Base-by-base conservation (phyloP, 2,113 vertebrate species). In the Seriola dumerili region DNA sequence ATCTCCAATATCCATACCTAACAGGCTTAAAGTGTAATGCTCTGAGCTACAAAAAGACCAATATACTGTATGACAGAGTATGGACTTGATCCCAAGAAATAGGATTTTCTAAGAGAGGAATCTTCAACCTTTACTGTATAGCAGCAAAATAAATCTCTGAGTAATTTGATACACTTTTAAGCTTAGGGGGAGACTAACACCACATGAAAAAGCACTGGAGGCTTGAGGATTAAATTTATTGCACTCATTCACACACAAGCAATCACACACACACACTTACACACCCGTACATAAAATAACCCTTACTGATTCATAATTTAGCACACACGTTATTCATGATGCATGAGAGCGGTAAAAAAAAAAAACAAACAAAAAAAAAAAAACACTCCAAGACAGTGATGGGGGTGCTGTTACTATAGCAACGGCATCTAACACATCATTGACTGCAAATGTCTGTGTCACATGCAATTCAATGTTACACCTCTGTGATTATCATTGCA, bases 11-110 rank as follows among this genome's bases (percentile, higher is more conserved):
- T 88, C 87, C 88, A 85, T 81, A 83, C 80, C 88, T 88, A 92
- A 91, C 80, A 88, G 62, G 87, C 85, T 88, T 91, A 86, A 72
- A 84, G 5, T 83, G 83, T 88, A 87, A 89, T 84, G 72, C 90
- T 83, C 71, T 76, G 44, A 85, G 77, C 82, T 66, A 89, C 82
- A 88, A 84, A 84, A 82, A 87, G 61, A 80, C 82, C 58, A 77
- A 76, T 65, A 72, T 29, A 80, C 44, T 66, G 57, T 80, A 61
- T 84, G 73, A 69, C 62, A 78, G 46, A 66, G 72, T 81, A 32
- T 59, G 32, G 81, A 83, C 55, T 80, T 89, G 29, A 87, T 83
- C 57, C 78, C 5, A 57, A 80, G 55, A 36, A 92, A 80, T 50
- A 67, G 84, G 70, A 83, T 90, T 89, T 88, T 77, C 65, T 82